phyloP scores from a whole-genome alignment of 2,113 vertebrate species.

The Rhea americana region DNA sequence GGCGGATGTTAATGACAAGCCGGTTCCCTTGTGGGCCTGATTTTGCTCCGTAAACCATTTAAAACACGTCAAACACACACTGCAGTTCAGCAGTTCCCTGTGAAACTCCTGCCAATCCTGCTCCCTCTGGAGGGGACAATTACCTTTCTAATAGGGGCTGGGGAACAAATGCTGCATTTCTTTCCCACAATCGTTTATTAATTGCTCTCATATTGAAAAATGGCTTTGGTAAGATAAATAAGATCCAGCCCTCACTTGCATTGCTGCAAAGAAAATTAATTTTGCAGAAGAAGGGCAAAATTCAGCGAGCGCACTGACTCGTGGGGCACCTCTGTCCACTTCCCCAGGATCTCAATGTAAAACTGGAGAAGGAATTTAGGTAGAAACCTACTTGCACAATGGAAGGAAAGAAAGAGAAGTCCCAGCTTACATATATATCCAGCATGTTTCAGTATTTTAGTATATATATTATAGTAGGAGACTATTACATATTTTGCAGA shows the following conservation, averaged over 20 bases:
- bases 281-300: not conserved
- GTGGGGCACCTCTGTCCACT: not conserved
- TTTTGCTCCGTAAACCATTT: conserved; percentile 8
- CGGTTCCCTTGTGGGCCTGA: not conserved
- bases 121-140: conserved; percentile 29
- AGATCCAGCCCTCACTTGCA: not conserved
- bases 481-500: not conserved
- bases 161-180: not conserved
- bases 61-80: conserved; percentile 19
- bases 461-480: not conserved
- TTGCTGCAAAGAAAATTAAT: not conserved
- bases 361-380: not conserved
- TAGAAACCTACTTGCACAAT: not conserved
- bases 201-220: conserved; percentile 46
- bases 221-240: conserved; percentile 14
- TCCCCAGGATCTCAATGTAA: not conserved
- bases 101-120: not conserved
- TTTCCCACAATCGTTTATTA: conserved; percentile 42
- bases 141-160: conserved; percentile 21
- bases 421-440: not conserved
- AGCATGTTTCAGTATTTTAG: not conserved
- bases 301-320: rapidly evolving
- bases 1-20: not conserved
- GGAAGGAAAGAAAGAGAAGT: not conserved
- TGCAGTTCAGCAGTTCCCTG: not conserved